Base-by-base conservation (phyloP, 2,113 vertebrate species). In the Ammospiza nelsoni region DNA sequence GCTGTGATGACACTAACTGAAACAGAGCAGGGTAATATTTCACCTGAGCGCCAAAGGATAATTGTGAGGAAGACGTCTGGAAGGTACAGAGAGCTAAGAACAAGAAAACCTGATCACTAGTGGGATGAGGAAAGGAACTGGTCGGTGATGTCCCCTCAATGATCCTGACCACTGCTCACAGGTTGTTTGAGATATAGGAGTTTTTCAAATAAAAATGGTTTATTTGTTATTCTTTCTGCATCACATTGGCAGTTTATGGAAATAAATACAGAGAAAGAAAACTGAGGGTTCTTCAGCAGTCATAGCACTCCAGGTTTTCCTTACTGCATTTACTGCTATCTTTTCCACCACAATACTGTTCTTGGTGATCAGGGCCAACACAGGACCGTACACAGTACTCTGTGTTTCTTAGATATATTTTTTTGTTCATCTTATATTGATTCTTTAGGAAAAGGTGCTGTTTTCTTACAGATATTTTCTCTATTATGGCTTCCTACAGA, bases 121-220 rank as follows among this genome's bases (percentile, higher is more conserved):
- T 13, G 13, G 21, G 11, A 44, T 19, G 41, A 89, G 44, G 24
- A 59, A 63, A 78, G 13, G 51, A 82, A 29, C 5, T 10, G 9
- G 12, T 39, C 0, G 0, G 16, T 91, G 41, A 66, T 6, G 14
- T 12, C 12, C 41, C 18, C 37, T 69, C 55, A 24, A 2, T 3
- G 9, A 61, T 77, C 72, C 28, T 5, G 2, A n/a, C 8, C 27
- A 27, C 14, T 43, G 23, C 10, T 73, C 4, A 59, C 5, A 46
- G 17, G 11, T 25, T 54, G 5, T 15, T 61, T 57, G 43, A 61
- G 25, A 14, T 41, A 5, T 23, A 52, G 24, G 9, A 91, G 28
- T 3, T 84, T 87, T 54, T 33, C 6, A 87, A 29, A 59, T 35
- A 51, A 78, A 84, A 81, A 74, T 37, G 1, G 0, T 29, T 89